Evolutionary conservation across 2,797 vertebrate genomes (phyloP).

Genomic region (Buphagus erythrorhynchus): DNA sequence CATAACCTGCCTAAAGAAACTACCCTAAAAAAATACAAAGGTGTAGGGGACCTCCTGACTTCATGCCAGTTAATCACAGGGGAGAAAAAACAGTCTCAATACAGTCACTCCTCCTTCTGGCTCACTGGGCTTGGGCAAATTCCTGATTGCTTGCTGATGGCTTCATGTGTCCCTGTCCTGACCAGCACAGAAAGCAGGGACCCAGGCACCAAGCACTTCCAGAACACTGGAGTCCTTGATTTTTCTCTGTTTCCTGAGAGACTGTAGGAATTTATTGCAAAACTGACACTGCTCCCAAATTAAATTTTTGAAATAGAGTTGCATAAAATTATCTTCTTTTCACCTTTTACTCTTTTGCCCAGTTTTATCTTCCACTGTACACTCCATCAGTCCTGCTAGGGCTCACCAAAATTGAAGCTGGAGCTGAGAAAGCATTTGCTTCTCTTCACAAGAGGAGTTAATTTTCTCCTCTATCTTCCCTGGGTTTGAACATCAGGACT

Average conservation of each 20-base stretch:
- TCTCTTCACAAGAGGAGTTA: not conserved
- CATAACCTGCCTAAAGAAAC: not conserved
- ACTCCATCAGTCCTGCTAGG: not conserved
- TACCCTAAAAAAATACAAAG: not conserved
- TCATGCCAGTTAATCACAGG: not conserved
- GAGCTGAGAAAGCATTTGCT: not conserved
- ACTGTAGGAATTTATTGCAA: not conserved
- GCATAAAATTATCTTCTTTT: not conserved
- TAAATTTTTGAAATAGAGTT: not conserved
- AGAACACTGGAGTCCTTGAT: not conserved
- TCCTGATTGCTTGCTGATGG: not conserved
- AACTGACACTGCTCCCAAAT: not conserved
- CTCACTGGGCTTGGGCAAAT: not conserved
- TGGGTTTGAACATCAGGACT: not conserved
- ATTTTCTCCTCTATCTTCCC: not conserved
- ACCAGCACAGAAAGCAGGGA: not conserved
- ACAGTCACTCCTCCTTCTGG: not conserved
- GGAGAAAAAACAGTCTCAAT: rapidly evolving
- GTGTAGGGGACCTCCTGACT: not conserved
- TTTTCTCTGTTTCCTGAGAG: not conserved
- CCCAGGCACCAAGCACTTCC: not conserved
- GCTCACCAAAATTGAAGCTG: not conserved
- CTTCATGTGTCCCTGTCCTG: not conserved
- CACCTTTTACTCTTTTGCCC: not conserved
- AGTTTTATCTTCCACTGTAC: not conserved